phyloP scores from a whole-genome alignment of 2,888 invertebrate genomes.

The Polyommatus iphigenia region DNA sequence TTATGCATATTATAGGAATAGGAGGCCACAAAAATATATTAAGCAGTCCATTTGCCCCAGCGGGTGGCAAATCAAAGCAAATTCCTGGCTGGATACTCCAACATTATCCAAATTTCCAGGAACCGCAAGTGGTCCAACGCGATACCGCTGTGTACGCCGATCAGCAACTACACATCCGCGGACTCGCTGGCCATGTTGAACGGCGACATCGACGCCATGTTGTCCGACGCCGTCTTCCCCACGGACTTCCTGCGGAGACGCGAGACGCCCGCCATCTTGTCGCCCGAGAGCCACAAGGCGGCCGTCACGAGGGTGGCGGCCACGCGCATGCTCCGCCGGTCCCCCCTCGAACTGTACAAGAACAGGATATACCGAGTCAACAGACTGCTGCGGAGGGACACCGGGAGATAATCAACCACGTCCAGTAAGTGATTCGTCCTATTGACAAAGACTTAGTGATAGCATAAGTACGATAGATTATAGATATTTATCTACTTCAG shows the following conservation, averaged over 20 bases:
- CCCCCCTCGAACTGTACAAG: conserved; percentile 66
- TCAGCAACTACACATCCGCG: conserved; percentile 63
- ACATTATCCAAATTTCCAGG: conserved; percentile 55
- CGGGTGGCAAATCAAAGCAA: not conserved
- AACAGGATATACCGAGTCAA: conserved; percentile 69
- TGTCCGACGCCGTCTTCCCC: conserved; percentile 61
- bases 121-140: conserved; percentile 93
- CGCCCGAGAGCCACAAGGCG: conserved; percentile 68
- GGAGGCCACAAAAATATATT: no score
- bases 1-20: no score
- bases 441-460: conserved; percentile 26
- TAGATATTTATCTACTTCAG: not conserved
- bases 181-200: conserved; percentile 69
- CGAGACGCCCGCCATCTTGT: conserved; percentile 70
- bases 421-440: conserved; percentile 31
- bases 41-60: no score
- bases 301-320: conserved; percentile 69
- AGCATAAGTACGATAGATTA: conserved; percentile 1
- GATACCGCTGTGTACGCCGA: conserved; percentile 86
- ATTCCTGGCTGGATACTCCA: not conserved
- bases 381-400: conserved; percentile 64
- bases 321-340: conserved; percentile 57
- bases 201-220: conserved; percentile 72
- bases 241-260: conserved; percentile 64
- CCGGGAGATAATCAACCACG: conserved; percentile 64